Base-by-base conservation (phyloP, 2,797 vertebrate genomes). In the Pangasius krempfi region DNA sequence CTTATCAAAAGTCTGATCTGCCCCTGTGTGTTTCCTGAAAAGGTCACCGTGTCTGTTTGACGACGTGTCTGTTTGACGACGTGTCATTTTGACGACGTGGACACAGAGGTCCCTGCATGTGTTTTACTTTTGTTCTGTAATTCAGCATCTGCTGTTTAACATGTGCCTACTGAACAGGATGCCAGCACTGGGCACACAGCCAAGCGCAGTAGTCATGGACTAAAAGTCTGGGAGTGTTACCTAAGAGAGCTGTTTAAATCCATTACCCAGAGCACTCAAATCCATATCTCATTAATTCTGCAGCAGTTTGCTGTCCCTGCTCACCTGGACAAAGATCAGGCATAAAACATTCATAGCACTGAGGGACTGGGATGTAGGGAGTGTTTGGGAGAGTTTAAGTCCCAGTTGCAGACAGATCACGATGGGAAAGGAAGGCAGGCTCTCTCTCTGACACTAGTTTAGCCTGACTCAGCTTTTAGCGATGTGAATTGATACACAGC, bases 221-320 rank as follows among this genome's bases (percentile, higher is more conserved):
- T 58, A 83, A 86, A 87, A 78, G 80, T 89, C 86, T 86, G 72
- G 78, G 79, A 92, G 83, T 85, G 86, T 68, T 79, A 87, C 83
- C 87, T 84, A 88, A 82, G 88, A 90, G 85, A 85, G 75, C 81
- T 85, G 89, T 78, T 89, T 84, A 87, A 90, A 88, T 83, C 90
- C 89, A 90, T 89, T 91, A 89, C 87, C 89, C 79, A 81, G 86
- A 89, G 88, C 86, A 88, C 78, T 89, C 73, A 70, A 86, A 92
- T 91, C 86, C 89, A 92, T 90, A 91, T 89, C 90, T 92, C 88
- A 92, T 92, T 86, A 91, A 91, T 92, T 87, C 66, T 73, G 76
- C 89, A 89, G 89, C 86, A 90, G 81, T 84, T 81, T 80, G 30
- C 86, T 86, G 85, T 90, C 90, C 86, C 87, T 85, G 87, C 85